A percentile compares a stretch with the other conserved stretches of the same genome.
Evolutionary conservation across 2,113 vertebrate species (phyloP).

Genomic region (Nothobranchius kuhntae): DNA sequence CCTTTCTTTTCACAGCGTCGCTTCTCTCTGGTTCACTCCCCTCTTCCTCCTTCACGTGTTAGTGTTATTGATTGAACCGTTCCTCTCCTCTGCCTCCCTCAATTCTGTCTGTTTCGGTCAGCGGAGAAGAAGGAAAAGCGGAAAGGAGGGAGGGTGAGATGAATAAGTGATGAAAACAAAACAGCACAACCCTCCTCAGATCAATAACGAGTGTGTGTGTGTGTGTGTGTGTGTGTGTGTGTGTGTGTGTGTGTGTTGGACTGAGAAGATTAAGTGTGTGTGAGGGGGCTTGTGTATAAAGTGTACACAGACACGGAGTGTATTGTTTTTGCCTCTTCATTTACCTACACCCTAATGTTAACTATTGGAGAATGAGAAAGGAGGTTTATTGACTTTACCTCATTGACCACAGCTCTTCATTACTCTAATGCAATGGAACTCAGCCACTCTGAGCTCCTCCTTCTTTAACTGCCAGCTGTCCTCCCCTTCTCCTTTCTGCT

Average conservation of each 20-base stretch:
- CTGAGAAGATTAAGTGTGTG: slow-evolving; percentile 48
- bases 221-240: slow-evolving; percentile 19
- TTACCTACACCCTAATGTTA: slow-evolving; percentile 63
- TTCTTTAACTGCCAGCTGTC: slow-evolving; percentile 38
- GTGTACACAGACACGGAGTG: slow-evolving; percentile 54
- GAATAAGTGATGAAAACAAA: slow-evolving; percentile 86
- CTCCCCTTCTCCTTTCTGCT: slow-evolving; percentile 23
- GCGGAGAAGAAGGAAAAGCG: slow-evolving; percentile 62
- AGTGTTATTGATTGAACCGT: slow-evolving; percentile 83
- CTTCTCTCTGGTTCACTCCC: slow-evolving; percentile 24
- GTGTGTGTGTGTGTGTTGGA: neutral
- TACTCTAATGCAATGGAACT: slow-evolving; percentile 66
- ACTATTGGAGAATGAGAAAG: slow-evolving; percentile 74
- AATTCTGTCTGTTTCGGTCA: slow-evolving; percentile 79
- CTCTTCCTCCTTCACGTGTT: slow-evolving; percentile 62
- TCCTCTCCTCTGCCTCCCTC: slow-evolving; percentile 80
- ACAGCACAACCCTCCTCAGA: slow-evolving; percentile 76
- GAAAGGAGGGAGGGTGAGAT: slow-evolving; percentile 69
- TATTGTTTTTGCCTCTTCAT: slow-evolving; percentile 66
- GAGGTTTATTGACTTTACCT: slow-evolving; percentile 73
- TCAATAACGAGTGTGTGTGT: slow-evolving; percentile 58
- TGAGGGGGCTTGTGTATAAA: slow-evolving; percentile 45
- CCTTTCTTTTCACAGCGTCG: slow-evolving; percentile 23
- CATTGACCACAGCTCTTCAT: slow-evolving; percentile 77
- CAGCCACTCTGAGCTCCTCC: slow-evolving; percentile 45